Conservation (phyloP, 2,888 invertebrate species). For the Pinctada fucata region DNA sequence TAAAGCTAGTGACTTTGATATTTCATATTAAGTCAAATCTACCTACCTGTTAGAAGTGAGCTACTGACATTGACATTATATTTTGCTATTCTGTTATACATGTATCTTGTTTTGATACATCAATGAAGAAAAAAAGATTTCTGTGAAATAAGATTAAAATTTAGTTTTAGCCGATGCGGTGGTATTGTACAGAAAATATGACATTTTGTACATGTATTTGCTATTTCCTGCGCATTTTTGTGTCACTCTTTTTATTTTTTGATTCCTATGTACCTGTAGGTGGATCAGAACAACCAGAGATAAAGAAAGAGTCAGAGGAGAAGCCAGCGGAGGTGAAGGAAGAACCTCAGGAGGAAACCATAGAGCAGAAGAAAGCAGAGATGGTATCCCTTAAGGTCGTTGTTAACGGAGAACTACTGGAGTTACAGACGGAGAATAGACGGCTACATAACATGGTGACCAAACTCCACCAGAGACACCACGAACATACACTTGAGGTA, state of each 20-base stretch:
- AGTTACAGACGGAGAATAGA: slow-evolving; percentile 92
- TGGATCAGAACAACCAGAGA: slow-evolving; percentile 23
- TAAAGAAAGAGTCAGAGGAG: slow-evolving; percentile 23
- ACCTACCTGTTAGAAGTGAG: too few species aligned
- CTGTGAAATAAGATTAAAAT: too few species aligned
- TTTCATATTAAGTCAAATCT: too few species aligned
- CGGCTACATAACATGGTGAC: slow-evolving; percentile 94
- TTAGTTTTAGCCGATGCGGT: background rate
- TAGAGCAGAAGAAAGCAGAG: slow-evolving; percentile 44
- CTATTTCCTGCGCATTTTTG: background rate
- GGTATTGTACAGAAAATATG: background rate
- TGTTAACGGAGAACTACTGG: slow-evolving; percentile 89
- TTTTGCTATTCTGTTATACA: too few species aligned
- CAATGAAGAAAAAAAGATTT: too few species aligned
- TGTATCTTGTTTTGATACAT: too few species aligned
- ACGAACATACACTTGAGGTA: slow-evolving; percentile 91
- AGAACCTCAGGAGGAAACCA: slow-evolving; percentile 45
- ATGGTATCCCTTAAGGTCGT: slow-evolving; percentile 78
- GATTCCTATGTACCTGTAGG: background rate
- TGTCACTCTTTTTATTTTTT: background rate
- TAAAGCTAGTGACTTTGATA: too few species aligned
- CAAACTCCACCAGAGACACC: slow-evolving; percentile 93
- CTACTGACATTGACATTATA: too few species aligned
- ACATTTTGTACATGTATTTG: too few species aligned
- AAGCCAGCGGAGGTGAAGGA: slow-evolving; percentile 69